Conservation (phyloP, 2,888 invertebrate genomes). For the Limnephilus rhombicus region DNA sequence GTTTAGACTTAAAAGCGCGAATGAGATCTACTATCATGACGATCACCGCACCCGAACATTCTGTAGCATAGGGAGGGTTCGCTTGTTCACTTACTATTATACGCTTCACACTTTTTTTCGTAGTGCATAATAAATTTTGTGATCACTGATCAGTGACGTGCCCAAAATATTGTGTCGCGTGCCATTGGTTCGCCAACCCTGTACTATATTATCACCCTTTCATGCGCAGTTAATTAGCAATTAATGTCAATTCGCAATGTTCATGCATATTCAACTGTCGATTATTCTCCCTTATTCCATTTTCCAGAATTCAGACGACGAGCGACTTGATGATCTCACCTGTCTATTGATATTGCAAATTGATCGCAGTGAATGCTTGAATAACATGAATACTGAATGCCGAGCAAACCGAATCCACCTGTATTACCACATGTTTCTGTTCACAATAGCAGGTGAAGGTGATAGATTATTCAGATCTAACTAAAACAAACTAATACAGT, state of each 20-base stretch:
- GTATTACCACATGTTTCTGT: neutral
- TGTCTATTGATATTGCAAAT: slow-evolving; percentile 20
- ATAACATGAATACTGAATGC: slow-evolving; percentile 5
- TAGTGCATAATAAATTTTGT: no score
- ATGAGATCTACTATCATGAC: no score
- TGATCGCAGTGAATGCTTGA: neutral
- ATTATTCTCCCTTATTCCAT: neutral
- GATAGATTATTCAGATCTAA: neutral
- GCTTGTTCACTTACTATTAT: no score
- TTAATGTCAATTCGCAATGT: neutral
- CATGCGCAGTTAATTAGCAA: neutral
- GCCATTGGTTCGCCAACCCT: no score
- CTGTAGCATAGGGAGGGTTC: no score
- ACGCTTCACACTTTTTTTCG: no score
- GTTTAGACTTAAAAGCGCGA: no score
- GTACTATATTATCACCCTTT: neutral
- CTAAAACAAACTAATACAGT: neutral
- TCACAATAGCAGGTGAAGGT: neutral
- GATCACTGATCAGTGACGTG: no score
- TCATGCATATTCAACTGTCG: neutral
- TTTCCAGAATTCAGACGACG: neutral
- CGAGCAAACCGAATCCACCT: neutral
- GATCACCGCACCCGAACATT: no score
- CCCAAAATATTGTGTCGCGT: no score
- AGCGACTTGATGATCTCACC: neutral